Base-by-base conservation (phyloP, 2,797 vertebrate genomes). In the Malurus splendens region DNA sequence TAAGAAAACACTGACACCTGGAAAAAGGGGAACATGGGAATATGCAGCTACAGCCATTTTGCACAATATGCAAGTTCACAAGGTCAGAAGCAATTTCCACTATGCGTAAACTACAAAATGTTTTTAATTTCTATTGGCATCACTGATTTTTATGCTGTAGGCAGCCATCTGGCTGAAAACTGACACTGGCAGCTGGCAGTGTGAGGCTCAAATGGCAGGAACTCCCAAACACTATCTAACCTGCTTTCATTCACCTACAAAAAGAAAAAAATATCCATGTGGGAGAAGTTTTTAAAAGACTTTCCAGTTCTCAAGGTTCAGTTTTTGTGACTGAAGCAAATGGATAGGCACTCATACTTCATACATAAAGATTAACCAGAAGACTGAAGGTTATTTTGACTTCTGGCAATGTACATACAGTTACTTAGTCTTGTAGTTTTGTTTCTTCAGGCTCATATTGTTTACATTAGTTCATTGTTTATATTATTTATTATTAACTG, bases 131-230 rank as follows among this genome's bases (percentile, higher is more conserved):
- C 89, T 76, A 25, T 32, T 93, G 92, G 85, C 92, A 90, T 82
- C 71, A 51, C 85, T 82, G 82, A 76, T 67, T 75, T 81, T 87
- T 64, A 64, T 86, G 90, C 82, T 87, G 62, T 61, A 87, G 82
- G 82, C 89, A 87, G 82, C 89, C 93, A 94, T 93, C 92, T 95
- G 94, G 89, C 82, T 95, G 90, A 78, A 84, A 82, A 90, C 62
- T 62, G 82, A 94, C 79, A 73, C 75, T 82, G 74, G 54, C 77
- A 84, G 48, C 59, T 91, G 74, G 76, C 67, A 90, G 67, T 7
- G 39, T 17, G 45, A 83, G 59, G 90, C 71, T 82, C 82, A 90
- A 95, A 84, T 15, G 60, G 80, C 79, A 87, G 74, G 64, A 89
- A 60, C 54, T 90, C 80, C 66, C 59, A 33, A 66, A 72, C 45